Percentiles rank a stretch among this genome's conserved stretches.
These are phyloP conservation scores for Sebastiscus tertius DNA, from an alignment of 2,797 vertebrate genomes.

Conservation along the genomic window DNA sequence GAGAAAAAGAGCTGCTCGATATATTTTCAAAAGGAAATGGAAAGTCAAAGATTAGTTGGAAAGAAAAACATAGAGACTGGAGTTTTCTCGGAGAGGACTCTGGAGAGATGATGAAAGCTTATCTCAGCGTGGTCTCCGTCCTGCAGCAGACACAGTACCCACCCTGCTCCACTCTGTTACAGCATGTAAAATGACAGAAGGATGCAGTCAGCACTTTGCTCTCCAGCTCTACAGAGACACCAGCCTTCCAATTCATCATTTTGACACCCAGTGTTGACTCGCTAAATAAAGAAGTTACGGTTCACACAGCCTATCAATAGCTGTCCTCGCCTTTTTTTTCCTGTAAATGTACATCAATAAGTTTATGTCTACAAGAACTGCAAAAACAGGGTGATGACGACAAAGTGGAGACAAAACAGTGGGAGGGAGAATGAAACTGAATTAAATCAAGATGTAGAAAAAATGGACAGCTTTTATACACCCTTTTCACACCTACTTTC, in stretches of 20 bases:
- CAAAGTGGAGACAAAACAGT: conserved; percentile 4
- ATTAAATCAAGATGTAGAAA: conserved; percentile 44
- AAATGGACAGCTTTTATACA: not conserved
- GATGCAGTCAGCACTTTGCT: conserved; percentile 69
- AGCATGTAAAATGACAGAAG: conserved; percentile 57
- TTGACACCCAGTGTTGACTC: conserved; percentile 52
- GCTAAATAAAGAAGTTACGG: conserved; percentile 59
- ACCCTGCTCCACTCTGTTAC: conserved; percentile 30
- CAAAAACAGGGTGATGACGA: not conserved
- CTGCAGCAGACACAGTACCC: conserved; percentile 31
- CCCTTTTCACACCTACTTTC: conserved; percentile 9
- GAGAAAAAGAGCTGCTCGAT: conserved; percentile 8
- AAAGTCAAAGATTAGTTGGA: not conserved
- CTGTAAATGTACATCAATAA: conserved; percentile 19
- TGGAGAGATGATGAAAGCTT: conserved; percentile 43
- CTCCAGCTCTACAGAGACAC: conserved; percentile 36
- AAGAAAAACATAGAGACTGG: conserved; percentile 18
- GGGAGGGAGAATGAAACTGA: not conserved
- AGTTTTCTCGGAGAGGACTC: conserved; percentile 18
- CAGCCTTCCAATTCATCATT: conserved; percentile 56
- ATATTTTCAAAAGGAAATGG: conserved; percentile 6
- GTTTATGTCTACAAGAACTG: not conserved
- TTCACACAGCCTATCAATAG: conserved; percentile 46
- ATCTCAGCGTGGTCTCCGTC: conserved; percentile 42
- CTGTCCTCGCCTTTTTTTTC: not conserved